Base-by-base conservation (phyloP, 2,888 invertebrate genomes). In the Pardosa pseudoannulata region DNA sequence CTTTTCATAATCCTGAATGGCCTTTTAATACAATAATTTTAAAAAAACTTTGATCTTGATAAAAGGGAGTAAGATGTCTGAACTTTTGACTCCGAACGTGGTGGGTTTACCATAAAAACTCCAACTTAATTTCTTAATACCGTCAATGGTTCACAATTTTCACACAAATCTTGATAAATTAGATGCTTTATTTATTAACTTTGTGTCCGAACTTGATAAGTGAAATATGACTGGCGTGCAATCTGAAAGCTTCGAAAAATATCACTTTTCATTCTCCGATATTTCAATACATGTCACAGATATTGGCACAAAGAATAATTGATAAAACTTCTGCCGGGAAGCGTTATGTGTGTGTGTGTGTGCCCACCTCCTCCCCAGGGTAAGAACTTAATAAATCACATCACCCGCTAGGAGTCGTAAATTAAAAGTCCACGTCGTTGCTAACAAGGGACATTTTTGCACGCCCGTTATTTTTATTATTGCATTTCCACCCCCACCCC, bases 371-470 rank as follows among this genome's bases (percentile, higher is more conserved):
- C n/a, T 41, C 28, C 16, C 28, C 28, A 0, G 9, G 2, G 23
- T 36, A 62, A 79, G 68, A 70, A 71, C 79, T 80, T 80, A 80
- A 80, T 80, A 80, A 80, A 80, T 80, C 79, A 80, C 79, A 39
- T 70, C 78, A 29, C 36, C 23, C 41, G 31, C 41, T 31, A 56
- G n/a, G 28, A 71, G 65, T 73, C 79, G 79, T 80, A 80, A 80
- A 80, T 80, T 80, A 80, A 80, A 80, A 67, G 32, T 65, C 31
- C 46, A 19, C 68, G 13, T 70, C 41, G 5, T 11, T 56, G 73
- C 79, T 80, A 80, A 80, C 79, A 80, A 80, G 79, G 56, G 79
- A 73, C 79, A 80, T 73, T 80, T 80, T 67, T 67, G 65, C 72
- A 64, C 72, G 32, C 46, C 72, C 65, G 32, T 73, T 46, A 73